phyloP scores from a whole-genome alignment of 92 coral and sea anemone genomes.

The Porites evermanni region DNA sequence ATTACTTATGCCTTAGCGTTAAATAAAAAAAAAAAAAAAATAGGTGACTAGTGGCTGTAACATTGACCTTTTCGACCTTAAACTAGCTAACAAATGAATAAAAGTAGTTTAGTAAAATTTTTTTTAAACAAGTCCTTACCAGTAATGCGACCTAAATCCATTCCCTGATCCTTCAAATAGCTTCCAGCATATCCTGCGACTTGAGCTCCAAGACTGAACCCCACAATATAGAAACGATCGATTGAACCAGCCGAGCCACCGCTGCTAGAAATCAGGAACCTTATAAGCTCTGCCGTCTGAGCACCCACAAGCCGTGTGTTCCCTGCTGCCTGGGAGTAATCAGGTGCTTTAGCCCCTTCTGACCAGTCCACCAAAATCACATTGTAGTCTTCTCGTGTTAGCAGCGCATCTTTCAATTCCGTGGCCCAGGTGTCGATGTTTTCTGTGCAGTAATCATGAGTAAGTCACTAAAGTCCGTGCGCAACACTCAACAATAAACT shows the following conservation, averaged over 20 bases:
- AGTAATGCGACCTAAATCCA: slow-evolving; percentile 66
- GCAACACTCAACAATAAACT: too few relatives aligned
- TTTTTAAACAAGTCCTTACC: slow-evolving; percentile 22
- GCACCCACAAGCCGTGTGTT: slow-evolving; percentile 83
- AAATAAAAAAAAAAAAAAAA: too few relatives aligned
- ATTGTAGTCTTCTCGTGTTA: slow-evolving; percentile 51
- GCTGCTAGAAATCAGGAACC: slow-evolving; percentile 56
- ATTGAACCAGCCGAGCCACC: slow-evolving; percentile 11
- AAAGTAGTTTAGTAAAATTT: too few relatives aligned
- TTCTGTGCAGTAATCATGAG: too few relatives aligned
- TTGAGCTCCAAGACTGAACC: slow-evolving; percentile 81
- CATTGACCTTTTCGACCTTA: too few relatives aligned
- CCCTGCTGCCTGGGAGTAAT: slow-evolving; percentile 62
- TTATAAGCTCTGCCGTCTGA: slow-evolving; percentile 74
- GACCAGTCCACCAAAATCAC: slow-evolving; percentile 80
- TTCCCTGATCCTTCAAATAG: slow-evolving; percentile 19
- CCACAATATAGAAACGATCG: slow-evolving; percentile 59
- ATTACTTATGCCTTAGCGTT: too few relatives aligned
- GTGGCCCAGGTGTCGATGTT: slow-evolving; percentile 46
- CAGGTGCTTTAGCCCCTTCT: slow-evolving; percentile 61
- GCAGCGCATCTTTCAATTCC: slow-evolving; percentile 61
- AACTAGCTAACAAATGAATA: too few relatives aligned
- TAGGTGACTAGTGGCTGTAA: too few relatives aligned
- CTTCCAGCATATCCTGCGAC: slow-evolving; percentile 75
- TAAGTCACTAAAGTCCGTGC: too few relatives aligned